These are phyloP conservation scores for Cirrhinus molitorella DNA, from an alignment of 2,797 vertebrate genomes.

Conservation along the genomic window DNA sequence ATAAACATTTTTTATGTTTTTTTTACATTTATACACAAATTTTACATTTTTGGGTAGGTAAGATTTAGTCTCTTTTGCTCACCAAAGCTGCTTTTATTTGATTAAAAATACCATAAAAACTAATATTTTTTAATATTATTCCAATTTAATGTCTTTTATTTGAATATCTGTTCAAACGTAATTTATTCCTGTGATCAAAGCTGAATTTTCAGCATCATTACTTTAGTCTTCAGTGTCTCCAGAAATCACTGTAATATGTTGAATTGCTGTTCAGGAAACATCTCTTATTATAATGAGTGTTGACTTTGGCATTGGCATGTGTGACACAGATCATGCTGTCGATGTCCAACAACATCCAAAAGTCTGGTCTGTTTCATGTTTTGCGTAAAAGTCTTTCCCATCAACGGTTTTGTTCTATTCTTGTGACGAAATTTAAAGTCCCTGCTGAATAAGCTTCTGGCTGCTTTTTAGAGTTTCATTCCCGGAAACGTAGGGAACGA, in stretches of 20 bases:
- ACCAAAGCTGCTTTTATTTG: background rate
- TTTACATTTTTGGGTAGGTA: background rate
- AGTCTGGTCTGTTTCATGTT: slow-evolving; percentile 5
- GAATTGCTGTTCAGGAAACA: background rate
- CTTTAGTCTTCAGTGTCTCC: background rate
- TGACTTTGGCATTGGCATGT: background rate
- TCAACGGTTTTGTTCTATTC: slow-evolving; percentile 21
- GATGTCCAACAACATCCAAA: background rate
- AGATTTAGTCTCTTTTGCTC: background rate
- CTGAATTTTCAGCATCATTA: background rate
- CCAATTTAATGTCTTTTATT: background rate
- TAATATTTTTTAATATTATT: background rate
- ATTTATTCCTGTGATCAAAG: background rate
- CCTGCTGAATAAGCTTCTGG: slow-evolving; percentile 19
- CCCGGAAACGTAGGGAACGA: slow-evolving; percentile 21
- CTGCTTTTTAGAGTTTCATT: slow-evolving; percentile 21
- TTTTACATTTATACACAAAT: background rate
- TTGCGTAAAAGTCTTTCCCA: slow-evolving; percentile 13
- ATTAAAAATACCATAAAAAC: background rate
- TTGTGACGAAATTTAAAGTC: background rate
- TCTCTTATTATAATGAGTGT: background rate
- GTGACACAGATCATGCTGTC: background rate
- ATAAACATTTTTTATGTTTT: background rate
- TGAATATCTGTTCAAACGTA: background rate
- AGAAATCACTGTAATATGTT: background rate